Evolutionary conservation across 2,797 vertebrate species (phyloP), one percentile per base, ranked within the genome.

Genomic region (Syngnathus rostellatus): DNA sequence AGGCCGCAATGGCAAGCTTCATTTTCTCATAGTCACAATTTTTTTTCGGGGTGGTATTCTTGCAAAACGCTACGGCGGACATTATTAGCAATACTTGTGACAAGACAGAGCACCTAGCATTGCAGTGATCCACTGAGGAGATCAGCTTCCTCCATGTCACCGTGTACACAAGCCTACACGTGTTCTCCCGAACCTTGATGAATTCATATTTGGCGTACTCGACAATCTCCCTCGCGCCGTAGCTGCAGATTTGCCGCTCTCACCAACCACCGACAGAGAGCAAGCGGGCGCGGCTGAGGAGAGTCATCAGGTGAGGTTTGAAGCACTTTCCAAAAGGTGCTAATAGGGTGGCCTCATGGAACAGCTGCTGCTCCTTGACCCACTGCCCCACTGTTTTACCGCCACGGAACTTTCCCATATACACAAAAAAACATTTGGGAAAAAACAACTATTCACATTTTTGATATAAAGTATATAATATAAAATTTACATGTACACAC

Each of bases 311-410:
- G 76, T 81, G 72, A 86, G 70, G 64, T 75, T 70, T 68, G 69
- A 73, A 77, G 73, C 64, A 71, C 69, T 77, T 79, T 80, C 76
- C 67, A 78, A 81, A 82, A 89, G 86, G 89, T 88, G 89, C 75
- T 86, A 91, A 90, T 85, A 80, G 83, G 83, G 78, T 71, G 53
- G 79, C 71, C 73, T 63, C 25, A 62, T 72, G 74, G 75, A 81
- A 71, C 87, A 90, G 86, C 87, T 90, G 89, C 86, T 88, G 85
- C 89, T 87, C 82, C 72, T 69, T 77, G 76, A 70, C 69, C 65
- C 40, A 60, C 65, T 69, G 74, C 70, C 73, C 69, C 31, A 23
- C 67, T 55, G 65, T 14, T 45, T 57, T 64, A 68, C 63, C 54
- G 51, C 66, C 25, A 43, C 62, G 72, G 69, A 65, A 68, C 63